Base-by-base conservation (phyloP, 1,140 invertebrate species). In the Colletes latitarsis region DNA sequence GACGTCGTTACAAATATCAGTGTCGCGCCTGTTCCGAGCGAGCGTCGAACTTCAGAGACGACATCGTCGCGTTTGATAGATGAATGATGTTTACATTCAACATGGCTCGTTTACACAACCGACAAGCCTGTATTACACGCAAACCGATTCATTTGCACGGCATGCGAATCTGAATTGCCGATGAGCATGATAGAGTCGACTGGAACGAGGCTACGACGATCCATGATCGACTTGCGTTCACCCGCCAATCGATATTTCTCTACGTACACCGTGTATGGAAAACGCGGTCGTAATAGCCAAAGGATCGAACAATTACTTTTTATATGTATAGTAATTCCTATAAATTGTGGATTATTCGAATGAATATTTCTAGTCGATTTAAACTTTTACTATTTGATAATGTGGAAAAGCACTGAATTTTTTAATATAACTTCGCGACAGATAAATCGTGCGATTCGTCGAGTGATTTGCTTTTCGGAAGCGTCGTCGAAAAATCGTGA, bases 51-150 rank as follows among this genome's bases (percentile, higher is more conserved):
- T 30, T 46, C 14, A 30, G 4, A 19, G 46, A 49, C 17, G 15
- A 30, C 10, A 49, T 19, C 58, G 74, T 19, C 19, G 64, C 10
- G 46, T 49, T 21, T 46, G 46, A 76, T 76, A n/a, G 19, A 76
- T 30, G 41, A n/a, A 49, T 49, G 12, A 30, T 49, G n/a, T 75
- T 49, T 41, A 57, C 30, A 39, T n/a, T 30, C 41, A 19, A 43
- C 3, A 6, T 12, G 9, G 10, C 19, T 41, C 57, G 46, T 75
- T 53, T 43, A 17, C 30, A 1, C 10, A 41, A 12, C 49, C 5
- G 17, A 21, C 10, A 30, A 53, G 52, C 53, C 14, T 66, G 46
- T 39, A 17, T 49, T 41, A 10, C 41, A 30, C 4, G 15, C 55
- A 8, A 43, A n/a, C 41, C 30, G 8, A 41, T 55, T 53, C 46